Conservation (phyloP, 2,888 invertebrate genomes). For the Cataglyphis cursor region DNA sequence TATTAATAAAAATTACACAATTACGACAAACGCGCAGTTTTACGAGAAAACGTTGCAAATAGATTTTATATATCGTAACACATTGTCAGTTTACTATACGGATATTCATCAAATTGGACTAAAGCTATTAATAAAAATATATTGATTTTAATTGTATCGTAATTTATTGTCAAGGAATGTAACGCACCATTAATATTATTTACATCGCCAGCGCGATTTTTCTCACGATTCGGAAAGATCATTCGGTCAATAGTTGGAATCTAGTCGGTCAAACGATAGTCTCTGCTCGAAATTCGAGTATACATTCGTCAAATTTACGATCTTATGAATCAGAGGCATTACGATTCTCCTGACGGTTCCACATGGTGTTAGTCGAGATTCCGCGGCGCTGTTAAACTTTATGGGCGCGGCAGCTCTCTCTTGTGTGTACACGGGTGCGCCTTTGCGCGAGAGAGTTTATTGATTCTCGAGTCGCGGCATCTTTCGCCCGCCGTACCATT, state of each 20-base stretch:
- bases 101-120: conserved; percentile 30
- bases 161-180: conserved; percentile 20
- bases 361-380: conserved; percentile 77
- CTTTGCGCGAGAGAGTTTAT: conserved; percentile 82
- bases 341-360: conserved; percentile 62
- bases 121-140: conserved; percentile 22
- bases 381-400: conserved; percentile 85
- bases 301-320: conserved; percentile 82
- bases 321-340: conserved; percentile 73
- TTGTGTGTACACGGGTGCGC: conserved; percentile 78
- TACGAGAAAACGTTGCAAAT: not conserved
- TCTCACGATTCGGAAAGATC: conserved; percentile 37
- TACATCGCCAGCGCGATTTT: not conserved
- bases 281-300: conserved; percentile 74
- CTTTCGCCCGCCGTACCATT: conserved; percentile 78
- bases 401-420: conserved; percentile 83
- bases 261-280: conserved; percentile 28
- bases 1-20: not conserved
- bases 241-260: conserved; percentile 21
- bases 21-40: not conserved
- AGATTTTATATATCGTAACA: conserved; percentile 2
- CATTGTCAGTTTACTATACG: not conserved
- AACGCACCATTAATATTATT: conserved; percentile 7
- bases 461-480: conserved; percentile 85
- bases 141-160: conserved; percentile 14